A percentile compares a stretch with the other conserved stretches of the same genome.
These are phyloP conservation scores for Myiopsitta monachus DNA, from an alignment of 2,113 vertebrate species.

Conservation along the genomic window DNA sequence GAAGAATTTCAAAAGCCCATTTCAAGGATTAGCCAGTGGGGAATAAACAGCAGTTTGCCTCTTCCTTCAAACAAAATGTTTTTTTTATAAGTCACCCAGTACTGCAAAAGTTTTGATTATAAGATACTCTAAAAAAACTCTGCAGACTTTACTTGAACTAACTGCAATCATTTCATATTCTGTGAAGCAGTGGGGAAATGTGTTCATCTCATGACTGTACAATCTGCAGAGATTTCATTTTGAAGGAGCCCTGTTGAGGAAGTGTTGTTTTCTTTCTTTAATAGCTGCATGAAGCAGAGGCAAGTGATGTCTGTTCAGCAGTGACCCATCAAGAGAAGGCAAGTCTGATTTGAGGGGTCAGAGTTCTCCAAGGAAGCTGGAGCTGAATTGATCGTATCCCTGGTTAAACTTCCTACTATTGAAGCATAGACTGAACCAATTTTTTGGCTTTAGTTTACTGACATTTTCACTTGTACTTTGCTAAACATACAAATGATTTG, in stretches of 20 bases:
- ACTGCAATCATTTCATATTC: slow-evolving; percentile 23
- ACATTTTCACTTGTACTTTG: not conserved
- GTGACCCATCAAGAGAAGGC: not conserved
- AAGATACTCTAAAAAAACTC: not conserved
- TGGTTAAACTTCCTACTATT: not conserved
- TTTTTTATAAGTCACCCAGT: slow-evolving; percentile 16
- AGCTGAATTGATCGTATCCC: not conserved
- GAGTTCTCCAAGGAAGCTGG: not conserved
- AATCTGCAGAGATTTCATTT: slow-evolving; percentile 14
- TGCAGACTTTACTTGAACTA: not conserved
- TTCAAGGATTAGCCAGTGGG: slow-evolving; percentile 39
- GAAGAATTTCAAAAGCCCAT: slow-evolving; percentile 27
- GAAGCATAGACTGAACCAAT: not conserved
- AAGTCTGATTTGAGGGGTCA: not conserved
- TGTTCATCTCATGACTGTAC: not conserved
- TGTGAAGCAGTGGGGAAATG: not conserved
- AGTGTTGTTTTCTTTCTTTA: not conserved
- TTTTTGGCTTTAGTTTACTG: not conserved
- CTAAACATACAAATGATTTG: not conserved
- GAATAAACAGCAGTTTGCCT: slow-evolving; percentile 10
- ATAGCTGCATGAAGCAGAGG: not conserved
- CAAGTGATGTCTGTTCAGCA: not conserved
- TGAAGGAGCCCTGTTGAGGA: not conserved
- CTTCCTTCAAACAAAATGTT: slow-evolving; percentile 14
- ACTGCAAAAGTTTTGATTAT: slow-evolving; percentile 34